A percentile compares a stretch with the other conserved stretches of the same genome.
These are phyloP conservation scores for Anhinga rufa DNA, from an alignment of 2,113 vertebrate species.

Conservation along the genomic window DNA sequence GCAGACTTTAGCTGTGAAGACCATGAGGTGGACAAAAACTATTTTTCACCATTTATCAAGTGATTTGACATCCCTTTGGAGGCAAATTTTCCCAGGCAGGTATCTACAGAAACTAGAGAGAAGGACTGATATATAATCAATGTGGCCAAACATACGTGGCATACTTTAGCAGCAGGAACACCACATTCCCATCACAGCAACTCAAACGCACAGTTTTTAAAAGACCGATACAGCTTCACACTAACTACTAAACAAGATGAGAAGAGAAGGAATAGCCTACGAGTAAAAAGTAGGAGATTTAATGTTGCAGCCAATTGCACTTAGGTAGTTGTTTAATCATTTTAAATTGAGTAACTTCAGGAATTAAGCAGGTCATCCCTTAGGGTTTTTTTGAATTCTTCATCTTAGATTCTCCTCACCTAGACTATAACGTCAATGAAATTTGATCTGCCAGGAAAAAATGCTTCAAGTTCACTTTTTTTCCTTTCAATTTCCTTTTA, in stretches of 20 bases:
- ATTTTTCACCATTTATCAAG: neutral
- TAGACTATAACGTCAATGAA: neutral
- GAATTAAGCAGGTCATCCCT: neutral
- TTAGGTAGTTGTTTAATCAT: neutral
- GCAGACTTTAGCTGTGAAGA: neutral
- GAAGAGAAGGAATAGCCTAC: neutral
- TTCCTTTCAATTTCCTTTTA: conserved; percentile 23
- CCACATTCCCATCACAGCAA: neutral
- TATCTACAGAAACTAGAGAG: neutral
- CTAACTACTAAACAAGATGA: neutral
- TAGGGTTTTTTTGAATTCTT: neutral
- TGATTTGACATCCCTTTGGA: neutral
- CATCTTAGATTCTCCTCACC: neutral
- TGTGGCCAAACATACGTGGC: neutral
- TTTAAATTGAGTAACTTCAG: neutral
- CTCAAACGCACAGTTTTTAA: neutral
- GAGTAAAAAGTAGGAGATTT: neutral
- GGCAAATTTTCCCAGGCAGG: neutral
- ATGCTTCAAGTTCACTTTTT: neutral
- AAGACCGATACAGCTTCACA: neutral
- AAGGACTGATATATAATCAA: neutral
- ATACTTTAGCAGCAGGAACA: neutral
- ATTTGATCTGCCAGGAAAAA: neutral
- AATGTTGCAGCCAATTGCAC: neutral
- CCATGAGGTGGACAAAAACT: neutral